Evolutionary conservation across 2,888 invertebrate genomes (phyloP).

Genomic region (Volucella bombylans): DNA sequence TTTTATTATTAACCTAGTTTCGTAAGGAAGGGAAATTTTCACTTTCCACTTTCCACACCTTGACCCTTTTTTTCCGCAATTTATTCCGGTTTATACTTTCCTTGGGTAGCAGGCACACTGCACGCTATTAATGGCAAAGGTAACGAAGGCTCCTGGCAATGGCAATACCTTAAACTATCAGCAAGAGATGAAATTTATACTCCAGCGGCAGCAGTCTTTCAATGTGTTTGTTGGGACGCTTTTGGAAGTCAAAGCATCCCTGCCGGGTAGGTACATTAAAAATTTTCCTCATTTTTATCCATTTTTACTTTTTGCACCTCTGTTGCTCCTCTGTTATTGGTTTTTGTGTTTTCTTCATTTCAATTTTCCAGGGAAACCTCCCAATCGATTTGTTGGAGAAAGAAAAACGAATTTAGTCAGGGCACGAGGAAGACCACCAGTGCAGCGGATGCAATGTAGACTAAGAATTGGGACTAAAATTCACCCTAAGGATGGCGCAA

Average conservation of each 20-base stretch:
- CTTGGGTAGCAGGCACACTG: constrained; percentile 15
- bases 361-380: constrained; percentile 3
- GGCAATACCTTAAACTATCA: constrained; percentile 55
- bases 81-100: constrained; percentile 7
- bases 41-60: constrained; percentile 48
- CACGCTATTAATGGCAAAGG: not conserved
- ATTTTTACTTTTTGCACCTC: constrained; percentile 6
- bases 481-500: constrained; percentile 27
- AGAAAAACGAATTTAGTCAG: constrained; percentile 36
- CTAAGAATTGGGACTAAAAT: constrained; percentile 53
- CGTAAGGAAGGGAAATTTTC: constrained; percentile 39
- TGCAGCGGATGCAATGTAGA: constrained; percentile 33
- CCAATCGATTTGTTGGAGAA: constrained; percentile 48
- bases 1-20: constrained; percentile 53
- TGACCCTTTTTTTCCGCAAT: constrained; percentile 29
- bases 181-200: constrained; percentile 61
- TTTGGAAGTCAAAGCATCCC: constrained; percentile 44
- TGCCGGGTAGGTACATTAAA: constrained; percentile 48
- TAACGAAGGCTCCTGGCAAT: not conserved
- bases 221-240: constrained; percentile 39
- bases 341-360: not conserved
- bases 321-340: not conserved
- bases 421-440: constrained; percentile 42
- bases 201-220: constrained; percentile 8
- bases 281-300: constrained; percentile 42